Evolutionary conservation across 2,888 invertebrate genomes (phyloP), one percentile per base, ranked within the genome.

Genomic region (Perithous albicinctus): DNA sequence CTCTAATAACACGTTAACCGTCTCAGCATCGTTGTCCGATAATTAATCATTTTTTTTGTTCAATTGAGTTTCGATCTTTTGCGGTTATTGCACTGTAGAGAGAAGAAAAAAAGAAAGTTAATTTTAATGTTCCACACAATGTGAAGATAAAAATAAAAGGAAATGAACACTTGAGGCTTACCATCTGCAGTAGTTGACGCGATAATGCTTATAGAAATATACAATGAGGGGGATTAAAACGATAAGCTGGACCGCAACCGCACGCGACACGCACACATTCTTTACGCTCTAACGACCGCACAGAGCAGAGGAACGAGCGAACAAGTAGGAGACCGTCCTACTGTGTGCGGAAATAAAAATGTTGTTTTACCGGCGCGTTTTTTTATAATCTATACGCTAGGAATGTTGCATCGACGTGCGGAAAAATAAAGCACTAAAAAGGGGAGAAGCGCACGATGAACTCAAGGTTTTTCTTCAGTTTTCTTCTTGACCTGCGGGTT

Each of bases 1-100:
- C 56, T 74, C 72, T 78, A 81, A 81, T 74, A 29, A 59, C 48
- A 59, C 43, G 64, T 70, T 46, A 75, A 63, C 73, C 43, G 61
- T 61, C 61, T 59, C n/a, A 46, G 41, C 51, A 43, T 29, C 10
- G 67, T 43, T 8, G 26, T 23, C 29, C 15, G 56, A 54, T 43
- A 35, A 41, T 51, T 61, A 67, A 67, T 51, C 54, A 64, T 75
- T 69, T 70, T 67, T 70, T 35, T n/a, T n/a, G n/a, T n/a, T n/a
- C n/a, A n/a, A 38, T 70, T 38, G 29, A n/a, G 12, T 46, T n/a
- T n/a, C 26, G 15, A 35, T 59, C 32, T 29, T 18, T 15, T n/a
- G n/a, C 26, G 64, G 4, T 26, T n/a, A 18, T 54, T 15, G 2
- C 35, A 15, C 38, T 23, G 20, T 35, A n/a, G 12, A 12, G 12